These are phyloP conservation scores for Gobius niger DNA, from an alignment of 2,113 vertebrate species.

Conservation along the genomic window DNA sequence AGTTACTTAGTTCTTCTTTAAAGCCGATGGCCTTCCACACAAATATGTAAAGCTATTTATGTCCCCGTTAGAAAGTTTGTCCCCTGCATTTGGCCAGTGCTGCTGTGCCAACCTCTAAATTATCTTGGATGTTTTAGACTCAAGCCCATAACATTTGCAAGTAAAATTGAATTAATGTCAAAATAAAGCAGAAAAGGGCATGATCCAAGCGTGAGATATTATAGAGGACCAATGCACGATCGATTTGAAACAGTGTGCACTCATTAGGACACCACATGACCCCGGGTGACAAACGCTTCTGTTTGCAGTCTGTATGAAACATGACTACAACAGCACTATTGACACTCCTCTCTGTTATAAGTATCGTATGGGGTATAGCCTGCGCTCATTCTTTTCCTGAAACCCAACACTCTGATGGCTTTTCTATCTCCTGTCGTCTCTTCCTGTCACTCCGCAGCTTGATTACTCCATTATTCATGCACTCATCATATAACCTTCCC, in stretches of 20 bases:
- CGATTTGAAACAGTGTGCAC: background rate
- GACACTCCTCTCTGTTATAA: slow-evolving; percentile 18
- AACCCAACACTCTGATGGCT: slow-evolving; percentile 27
- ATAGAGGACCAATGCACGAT: too few relatives aligned
- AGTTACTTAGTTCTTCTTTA: too few relatives aligned
- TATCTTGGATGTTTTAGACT: too few relatives aligned
- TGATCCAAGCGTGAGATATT: too few relatives aligned
- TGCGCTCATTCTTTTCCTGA: slow-evolving; percentile 33
- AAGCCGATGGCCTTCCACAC: too few relatives aligned
- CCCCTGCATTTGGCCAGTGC: too few relatives aligned
- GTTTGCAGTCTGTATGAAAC: slow-evolving; percentile 35
- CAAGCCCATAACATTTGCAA: too few relatives aligned
- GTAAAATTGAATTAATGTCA: too few relatives aligned
- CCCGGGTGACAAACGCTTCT: slow-evolving; percentile 14
- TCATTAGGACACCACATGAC: slow-evolving; percentile 15
- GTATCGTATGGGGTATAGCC: slow-evolving; percentile 14
- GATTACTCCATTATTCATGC: slow-evolving; percentile 40
- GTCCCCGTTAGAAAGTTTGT: too few relatives aligned
- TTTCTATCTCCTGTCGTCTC: background rate
- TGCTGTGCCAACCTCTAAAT: too few relatives aligned
- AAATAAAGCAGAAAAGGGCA: too few relatives aligned
- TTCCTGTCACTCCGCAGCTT: slow-evolving; percentile 25
- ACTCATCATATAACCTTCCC: slow-evolving; percentile 1
- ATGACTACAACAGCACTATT: slow-evolving; percentile 28
- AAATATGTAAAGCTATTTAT: too few relatives aligned